phyloP scores from a whole-genome alignment of 2,797 vertebrate genomes.

The Crenichthys baileyi region DNA sequence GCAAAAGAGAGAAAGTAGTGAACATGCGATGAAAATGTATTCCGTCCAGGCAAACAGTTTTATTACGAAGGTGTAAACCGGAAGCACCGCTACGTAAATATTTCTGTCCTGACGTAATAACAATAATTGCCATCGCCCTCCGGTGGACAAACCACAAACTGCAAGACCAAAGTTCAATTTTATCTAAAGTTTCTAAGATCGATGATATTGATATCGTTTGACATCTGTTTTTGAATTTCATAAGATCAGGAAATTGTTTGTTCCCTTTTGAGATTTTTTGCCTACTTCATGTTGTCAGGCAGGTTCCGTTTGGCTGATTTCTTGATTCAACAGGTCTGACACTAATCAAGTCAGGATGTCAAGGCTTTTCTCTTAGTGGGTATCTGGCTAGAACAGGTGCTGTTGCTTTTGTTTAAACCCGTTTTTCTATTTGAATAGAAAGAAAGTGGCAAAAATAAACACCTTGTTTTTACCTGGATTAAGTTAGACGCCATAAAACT shows the following conservation, averaged over 20 bases:
- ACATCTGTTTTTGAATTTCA: background rate
- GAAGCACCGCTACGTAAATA: fast-evolving
- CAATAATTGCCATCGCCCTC: background rate
- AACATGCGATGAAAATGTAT: background rate
- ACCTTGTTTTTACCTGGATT: background rate
- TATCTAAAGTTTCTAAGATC: background rate
- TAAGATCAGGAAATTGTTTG: background rate
- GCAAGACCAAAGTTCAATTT: background rate
- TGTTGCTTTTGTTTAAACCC: background rate
- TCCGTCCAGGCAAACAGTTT: background rate
- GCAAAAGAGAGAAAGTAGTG: background rate
- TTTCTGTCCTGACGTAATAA: fast-evolving
- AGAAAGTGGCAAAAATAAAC: background rate
- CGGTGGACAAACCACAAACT: background rate
- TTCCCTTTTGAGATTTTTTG: background rate
- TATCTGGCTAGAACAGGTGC: no score
- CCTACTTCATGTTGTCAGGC: background rate
- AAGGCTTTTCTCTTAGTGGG: no score
- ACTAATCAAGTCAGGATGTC: no score
- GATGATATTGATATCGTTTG: background rate
- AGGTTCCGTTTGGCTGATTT: background rate
- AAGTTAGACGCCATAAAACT: background rate
- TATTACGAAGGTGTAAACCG: background rate
- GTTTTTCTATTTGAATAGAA: background rate
- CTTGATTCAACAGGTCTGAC: no score